A percentile compares a stretch with the other conserved stretches of the same genome.
These are phyloP conservation scores for Zelleria hepariella DNA, from an alignment of 2,888 invertebrate genomes.

Conservation along the genomic window DNA sequence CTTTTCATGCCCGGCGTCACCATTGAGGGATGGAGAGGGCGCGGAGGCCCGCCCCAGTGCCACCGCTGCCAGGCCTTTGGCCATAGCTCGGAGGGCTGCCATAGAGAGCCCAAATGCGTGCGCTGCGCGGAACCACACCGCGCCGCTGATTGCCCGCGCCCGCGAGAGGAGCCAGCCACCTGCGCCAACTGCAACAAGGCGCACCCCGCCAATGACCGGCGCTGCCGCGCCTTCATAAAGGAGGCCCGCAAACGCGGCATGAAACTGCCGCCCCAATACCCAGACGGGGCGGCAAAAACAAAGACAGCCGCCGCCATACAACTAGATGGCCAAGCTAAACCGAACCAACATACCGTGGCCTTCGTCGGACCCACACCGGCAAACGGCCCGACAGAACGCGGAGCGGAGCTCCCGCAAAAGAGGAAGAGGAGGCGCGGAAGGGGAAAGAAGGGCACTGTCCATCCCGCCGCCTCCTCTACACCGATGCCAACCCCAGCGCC, in stretches of 20 bases:
- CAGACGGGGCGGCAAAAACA: too few relatives aligned
- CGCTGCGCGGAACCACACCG: not conserved
- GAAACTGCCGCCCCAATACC: too few relatives aligned
- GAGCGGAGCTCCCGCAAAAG: not conserved
- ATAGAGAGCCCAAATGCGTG: not conserved
- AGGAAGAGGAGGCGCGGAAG: not conserved
- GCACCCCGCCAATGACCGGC: not conserved
- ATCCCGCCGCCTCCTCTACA: too few relatives aligned
- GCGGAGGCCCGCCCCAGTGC: not conserved
- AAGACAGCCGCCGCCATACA: too few relatives aligned
- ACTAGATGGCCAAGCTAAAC: too few relatives aligned
- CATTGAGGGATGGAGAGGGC: not conserved
- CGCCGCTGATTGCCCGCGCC: not conserved
- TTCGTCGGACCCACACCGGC: not conserved
- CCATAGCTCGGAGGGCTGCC: not conserved
- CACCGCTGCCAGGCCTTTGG: not conserved
- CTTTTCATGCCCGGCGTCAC: not conserved
- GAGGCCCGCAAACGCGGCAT: not conserved
- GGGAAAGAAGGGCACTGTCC: too few relatives aligned
- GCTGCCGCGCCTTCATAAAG: not conserved
- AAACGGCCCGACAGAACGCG: slow-evolving; percentile 1
- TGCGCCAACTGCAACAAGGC: not conserved
- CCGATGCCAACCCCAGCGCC: too few relatives aligned
- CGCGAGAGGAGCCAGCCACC: not conserved
- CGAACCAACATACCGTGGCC: not conserved